phyloP scores from a whole-genome alignment of 2,888 invertebrate genomes.

The Dromius quadrimaculatus region DNA sequence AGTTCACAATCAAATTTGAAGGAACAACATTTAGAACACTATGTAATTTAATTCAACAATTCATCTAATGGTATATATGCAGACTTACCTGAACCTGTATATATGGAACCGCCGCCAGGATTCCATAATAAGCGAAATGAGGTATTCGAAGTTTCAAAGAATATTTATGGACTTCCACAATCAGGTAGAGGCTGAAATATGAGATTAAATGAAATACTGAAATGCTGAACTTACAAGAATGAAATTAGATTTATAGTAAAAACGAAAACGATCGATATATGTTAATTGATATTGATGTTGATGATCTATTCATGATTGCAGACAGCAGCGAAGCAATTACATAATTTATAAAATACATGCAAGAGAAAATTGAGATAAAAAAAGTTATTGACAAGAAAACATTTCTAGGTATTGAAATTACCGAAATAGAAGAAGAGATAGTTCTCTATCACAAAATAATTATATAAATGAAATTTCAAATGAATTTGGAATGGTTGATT shows the following conservation, averaged over 20 bases:
- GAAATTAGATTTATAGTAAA: not conserved
- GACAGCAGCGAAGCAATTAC: not conserved
- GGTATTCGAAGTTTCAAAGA: not conserved
- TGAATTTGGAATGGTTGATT: not conserved
- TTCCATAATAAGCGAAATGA: not conserved
- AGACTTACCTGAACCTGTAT: not conserved
- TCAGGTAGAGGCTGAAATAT: not conserved
- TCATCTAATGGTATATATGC: not conserved
- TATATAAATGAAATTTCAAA: not conserved
- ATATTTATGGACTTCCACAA: not conserved
- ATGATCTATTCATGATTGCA: not conserved
- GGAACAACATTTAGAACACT: too few species aligned
- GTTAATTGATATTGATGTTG: not conserved
- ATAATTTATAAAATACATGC: not conserved
- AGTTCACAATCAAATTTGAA: too few species aligned
- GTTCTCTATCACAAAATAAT: not conserved
- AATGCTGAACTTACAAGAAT: not conserved
- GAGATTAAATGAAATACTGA: not conserved
- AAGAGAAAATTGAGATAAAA: not conserved
- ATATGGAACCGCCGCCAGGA: not conserved
- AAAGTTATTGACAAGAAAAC: not conserved
- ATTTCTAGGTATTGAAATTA: constrained; percentile 3
- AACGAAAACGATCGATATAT: not conserved
- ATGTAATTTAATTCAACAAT: too few species aligned
- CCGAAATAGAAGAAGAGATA: not conserved